Evolutionary conservation across 1,140 invertebrate species (phyloP).

Genomic region (Drosophila pseudoobscura): DNA sequence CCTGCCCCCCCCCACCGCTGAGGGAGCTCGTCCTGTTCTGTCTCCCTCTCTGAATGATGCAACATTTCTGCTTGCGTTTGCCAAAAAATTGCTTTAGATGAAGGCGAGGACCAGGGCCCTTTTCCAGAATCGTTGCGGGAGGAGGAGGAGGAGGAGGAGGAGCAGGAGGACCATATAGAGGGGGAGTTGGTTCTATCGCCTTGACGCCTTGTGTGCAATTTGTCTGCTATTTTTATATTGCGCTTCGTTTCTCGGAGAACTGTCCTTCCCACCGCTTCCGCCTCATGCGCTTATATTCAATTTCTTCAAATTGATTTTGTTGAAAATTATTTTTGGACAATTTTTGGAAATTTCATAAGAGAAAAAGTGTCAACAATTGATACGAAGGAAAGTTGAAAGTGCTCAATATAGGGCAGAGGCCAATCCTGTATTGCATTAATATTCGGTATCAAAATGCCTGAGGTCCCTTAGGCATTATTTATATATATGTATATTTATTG

Average conservation of each 20-base stretch:
- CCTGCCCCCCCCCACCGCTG: neutral
- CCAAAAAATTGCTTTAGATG: conserved; percentile 69
- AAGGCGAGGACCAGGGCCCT: conserved; percentile 18
- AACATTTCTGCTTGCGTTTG: conserved; percentile 76
- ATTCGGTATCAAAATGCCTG: too few species aligned
- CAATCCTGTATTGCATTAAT: too few species aligned
- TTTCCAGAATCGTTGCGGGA: neutral
- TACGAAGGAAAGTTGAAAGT: too few species aligned
- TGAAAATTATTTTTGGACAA: conserved; percentile 6
- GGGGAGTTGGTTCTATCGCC: conserved; percentile 15
- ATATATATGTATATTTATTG: too few species aligned
- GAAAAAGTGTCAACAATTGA: too few species aligned
- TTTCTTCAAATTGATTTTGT: conserved; percentile 78
- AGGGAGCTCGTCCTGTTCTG: conserved; percentile 8
- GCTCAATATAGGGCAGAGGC: too few species aligned
- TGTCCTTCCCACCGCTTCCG: neutral
- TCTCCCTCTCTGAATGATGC: conserved; percentile 31
- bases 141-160: neutral
- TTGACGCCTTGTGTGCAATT: conserved; percentile 73
- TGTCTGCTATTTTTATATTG: conserved; percentile 75
- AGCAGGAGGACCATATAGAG: neutral
- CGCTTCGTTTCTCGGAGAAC: conserved; percentile 13
- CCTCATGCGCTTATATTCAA: conserved; percentile 62
- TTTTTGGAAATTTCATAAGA: too few species aligned
- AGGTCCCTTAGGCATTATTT: too few species aligned